A percentile compares a stretch with the other conserved stretches of the same genome.
These are phyloP conservation scores for Macquaria ambigua DNA, from an alignment of 2,113 vertebrate species.

Conservation along the genomic window DNA sequence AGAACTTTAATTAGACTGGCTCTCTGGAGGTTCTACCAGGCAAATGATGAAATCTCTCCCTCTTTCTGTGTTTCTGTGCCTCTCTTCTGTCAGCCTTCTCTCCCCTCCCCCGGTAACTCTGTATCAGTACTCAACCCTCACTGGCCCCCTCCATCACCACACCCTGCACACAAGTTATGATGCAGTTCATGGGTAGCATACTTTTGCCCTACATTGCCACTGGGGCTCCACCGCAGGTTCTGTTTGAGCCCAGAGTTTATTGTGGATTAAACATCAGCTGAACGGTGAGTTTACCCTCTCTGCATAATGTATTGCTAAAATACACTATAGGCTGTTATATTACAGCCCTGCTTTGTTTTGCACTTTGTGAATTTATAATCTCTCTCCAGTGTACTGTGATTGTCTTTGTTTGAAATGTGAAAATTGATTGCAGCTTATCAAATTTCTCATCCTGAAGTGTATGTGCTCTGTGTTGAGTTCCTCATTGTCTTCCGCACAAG, in stretches of 20 bases:
- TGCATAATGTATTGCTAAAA: conserved; percentile 27
- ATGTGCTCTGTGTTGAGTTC: conserved; percentile 19
- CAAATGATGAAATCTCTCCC: conserved; percentile 70
- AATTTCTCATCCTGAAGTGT: conserved; percentile 35
- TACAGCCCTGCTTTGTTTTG: conserved; percentile 21
- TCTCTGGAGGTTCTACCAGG: conserved; percentile 67
- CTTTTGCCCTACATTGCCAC: conserved; percentile 60
- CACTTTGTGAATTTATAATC: conserved; percentile 5
- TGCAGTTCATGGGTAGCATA: conserved; percentile 52
- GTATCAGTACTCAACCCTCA: conserved; percentile 52
- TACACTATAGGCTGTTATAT: neutral
- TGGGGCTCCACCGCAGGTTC: conserved; percentile 41
- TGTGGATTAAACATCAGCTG: conserved; percentile 52
- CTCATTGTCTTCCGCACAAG: conserved; percentile 45
- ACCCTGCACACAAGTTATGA: conserved; percentile 68
- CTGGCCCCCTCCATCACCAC: conserved; percentile 71
- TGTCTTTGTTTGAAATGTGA: conserved; percentile 26
- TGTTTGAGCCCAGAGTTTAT: conserved; percentile 31
- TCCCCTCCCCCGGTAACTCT: conserved; percentile 48
- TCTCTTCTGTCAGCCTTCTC: conserved; percentile 39
- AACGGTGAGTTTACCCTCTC: conserved; percentile 66
- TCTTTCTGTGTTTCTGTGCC: conserved; percentile 60
- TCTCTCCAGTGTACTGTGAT: neutral
- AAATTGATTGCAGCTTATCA: conserved; percentile 23
- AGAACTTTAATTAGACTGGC: conserved; percentile 78